Evolutionary conservation across 2,113 vertebrate species (phyloP).

Genomic region (Rallus limicola): DNA sequence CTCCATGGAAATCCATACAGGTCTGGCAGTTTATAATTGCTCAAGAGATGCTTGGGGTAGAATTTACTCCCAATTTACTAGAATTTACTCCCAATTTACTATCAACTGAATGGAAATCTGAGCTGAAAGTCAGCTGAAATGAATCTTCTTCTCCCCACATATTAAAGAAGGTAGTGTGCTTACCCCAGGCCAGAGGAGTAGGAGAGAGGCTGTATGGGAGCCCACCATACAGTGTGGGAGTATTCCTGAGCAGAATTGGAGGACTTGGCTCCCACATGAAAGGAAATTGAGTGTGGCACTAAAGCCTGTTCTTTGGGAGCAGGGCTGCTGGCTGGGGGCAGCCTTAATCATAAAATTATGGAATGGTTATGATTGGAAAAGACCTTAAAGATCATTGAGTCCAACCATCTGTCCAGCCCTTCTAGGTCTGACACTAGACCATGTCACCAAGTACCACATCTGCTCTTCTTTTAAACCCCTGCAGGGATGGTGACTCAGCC

Average conservation of each 20-base stretch:
- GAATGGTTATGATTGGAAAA: too few relatives aligned
- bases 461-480: too few relatives aligned
- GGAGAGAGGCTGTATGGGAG: neutral
- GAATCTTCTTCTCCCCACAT: neutral
- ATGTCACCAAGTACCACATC: too few relatives aligned
- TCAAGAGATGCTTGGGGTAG: neutral
- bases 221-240: slow-evolving; percentile 1
- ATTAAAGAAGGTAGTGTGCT: neutral
- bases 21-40: neutral
- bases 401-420: too few relatives aligned
- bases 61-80: neutral
- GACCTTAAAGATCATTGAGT: too few relatives aligned
- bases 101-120: neutral
- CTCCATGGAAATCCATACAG: neutral
- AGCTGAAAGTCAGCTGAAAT: neutral
- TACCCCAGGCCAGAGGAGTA: neutral
- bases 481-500: too few relatives aligned
- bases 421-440: too few relatives aligned
- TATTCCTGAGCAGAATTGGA: neutral
- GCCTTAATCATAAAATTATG: neutral
- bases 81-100: neutral
- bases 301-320: neutral
- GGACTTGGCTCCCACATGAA: neutral
- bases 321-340: neutral
- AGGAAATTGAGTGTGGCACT: neutral